Percentiles rank a stretch among this genome's conserved stretches.
phyloP scores from a whole-genome alignment of 2,888 invertebrate species.

The Lasioglossum marginatum region DNA sequence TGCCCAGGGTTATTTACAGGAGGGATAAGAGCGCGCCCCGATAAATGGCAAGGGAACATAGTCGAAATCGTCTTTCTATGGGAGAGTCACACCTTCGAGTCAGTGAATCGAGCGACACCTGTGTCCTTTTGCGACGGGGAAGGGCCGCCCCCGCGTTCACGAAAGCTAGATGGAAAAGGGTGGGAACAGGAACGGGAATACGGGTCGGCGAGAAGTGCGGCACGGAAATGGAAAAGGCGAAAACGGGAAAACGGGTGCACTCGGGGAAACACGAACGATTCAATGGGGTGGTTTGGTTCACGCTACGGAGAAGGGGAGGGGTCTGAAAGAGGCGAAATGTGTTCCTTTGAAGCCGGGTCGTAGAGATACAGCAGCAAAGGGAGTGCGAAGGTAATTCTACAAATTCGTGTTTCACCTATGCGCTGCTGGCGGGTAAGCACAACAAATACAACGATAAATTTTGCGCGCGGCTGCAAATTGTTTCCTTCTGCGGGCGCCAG shows the following conservation, averaged over 20 bases:
- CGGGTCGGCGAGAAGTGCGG: slow-evolving; percentile 36
- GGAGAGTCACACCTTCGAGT: slow-evolving; percentile 32
- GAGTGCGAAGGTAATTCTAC: slow-evolving; percentile 41
- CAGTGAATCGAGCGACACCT: slow-evolving; percentile 49
- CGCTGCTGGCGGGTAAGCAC: slow-evolving; percentile 23
- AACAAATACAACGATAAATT: slow-evolving; percentile 10
- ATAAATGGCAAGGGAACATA: slow-evolving; percentile 32
- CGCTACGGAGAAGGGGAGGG: slow-evolving; percentile 20
- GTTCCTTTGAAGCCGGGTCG: slow-evolving; percentile 64
- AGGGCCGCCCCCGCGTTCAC: slow-evolving; percentile 19
- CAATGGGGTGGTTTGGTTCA: slow-evolving; percentile 60
- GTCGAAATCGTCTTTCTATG: slow-evolving; percentile 31
- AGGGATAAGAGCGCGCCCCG: slow-evolving; percentile 1
- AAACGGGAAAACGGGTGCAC: slow-evolving; percentile 61
- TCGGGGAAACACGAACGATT: slow-evolving; percentile 65
- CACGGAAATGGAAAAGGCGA: slow-evolving; percentile 60
- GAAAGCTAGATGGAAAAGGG: slow-evolving; percentile 9
- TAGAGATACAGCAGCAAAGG: slow-evolving; percentile 41
- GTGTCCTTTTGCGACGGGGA: slow-evolving; percentile 23
- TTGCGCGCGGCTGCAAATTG: slow-evolving; percentile 28
- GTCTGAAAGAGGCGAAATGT: slow-evolving; percentile 56
- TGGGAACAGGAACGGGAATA: slow-evolving; percentile 31
- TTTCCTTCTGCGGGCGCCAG: slow-evolving; percentile 25
- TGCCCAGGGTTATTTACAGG: slow-evolving; percentile 29
- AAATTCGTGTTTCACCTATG: slow-evolving; percentile 41